A percentile compares a stretch with the other conserved stretches of the same genome.
phyloP scores from a whole-genome alignment of 2,797 vertebrate genomes.

The Eleutherodactylus coqui region DNA sequence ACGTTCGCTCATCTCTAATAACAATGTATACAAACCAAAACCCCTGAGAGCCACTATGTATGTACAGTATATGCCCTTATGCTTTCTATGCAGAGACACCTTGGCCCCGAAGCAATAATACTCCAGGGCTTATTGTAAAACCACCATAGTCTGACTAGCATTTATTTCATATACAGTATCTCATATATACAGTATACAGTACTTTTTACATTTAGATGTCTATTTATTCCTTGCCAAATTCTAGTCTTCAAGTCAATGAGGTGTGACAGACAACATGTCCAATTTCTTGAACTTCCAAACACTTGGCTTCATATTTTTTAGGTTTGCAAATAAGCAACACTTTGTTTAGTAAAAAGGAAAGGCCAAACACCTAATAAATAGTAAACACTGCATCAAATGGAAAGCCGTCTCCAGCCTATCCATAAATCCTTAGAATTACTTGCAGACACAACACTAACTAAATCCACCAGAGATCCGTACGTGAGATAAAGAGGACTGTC shows the following conservation, averaged over 20 bases:
- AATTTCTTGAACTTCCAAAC: conserved; percentile 9
- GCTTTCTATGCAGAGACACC: no score
- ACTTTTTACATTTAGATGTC: background rate
- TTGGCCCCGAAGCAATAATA: no score
- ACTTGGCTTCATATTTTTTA: conserved; percentile 6
- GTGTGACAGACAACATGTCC: background rate
- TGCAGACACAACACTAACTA: background rate
- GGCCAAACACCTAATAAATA: conserved; percentile 22
- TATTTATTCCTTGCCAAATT: background rate
- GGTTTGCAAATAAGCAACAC: conserved; percentile 22
- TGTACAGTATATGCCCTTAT: no score
- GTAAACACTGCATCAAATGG: conserved; percentile 24
- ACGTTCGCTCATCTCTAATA: no score
- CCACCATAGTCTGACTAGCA: no score
- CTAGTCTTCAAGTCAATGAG: background rate
- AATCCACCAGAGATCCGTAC: background rate
- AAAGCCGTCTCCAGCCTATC: conserved; percentile 6
- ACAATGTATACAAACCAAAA: no score
- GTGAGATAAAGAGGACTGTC: conserved; percentile 6
- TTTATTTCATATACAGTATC: no score
- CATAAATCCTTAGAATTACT: background rate
- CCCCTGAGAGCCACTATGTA: no score
- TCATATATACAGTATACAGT: no score
- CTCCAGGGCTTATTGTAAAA: no score
- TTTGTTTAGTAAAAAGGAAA: conserved; percentile 11